A percentile compares a stretch with the other conserved stretches of the same genome.
These are phyloP conservation scores for Zootermopsis nevadensis DNA, from an alignment of 2,888 invertebrate genomes.

Conservation along the genomic window DNA sequence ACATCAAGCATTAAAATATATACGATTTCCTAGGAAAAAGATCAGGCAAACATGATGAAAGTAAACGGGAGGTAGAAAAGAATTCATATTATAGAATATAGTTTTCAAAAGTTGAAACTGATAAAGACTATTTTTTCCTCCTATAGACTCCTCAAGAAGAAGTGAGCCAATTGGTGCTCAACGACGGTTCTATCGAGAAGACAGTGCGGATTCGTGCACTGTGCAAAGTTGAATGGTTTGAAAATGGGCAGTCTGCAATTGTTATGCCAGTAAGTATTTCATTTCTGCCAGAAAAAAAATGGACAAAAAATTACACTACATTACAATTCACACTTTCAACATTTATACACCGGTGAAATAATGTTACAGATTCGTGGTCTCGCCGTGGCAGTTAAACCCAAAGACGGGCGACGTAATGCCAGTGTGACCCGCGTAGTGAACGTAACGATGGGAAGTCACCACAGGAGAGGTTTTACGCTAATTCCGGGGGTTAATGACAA, in stretches of 20 bases:
- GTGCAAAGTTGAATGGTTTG: slow-evolving; percentile 77
- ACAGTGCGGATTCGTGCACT: slow-evolving; percentile 71
- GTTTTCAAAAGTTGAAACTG: too few relatives aligned
- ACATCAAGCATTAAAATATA: too few relatives aligned
- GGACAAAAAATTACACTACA: background rate
- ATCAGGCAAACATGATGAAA: too few relatives aligned
- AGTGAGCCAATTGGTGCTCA: slow-evolving; percentile 61
- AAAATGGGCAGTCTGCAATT: slow-evolving; percentile 71
- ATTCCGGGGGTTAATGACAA: slow-evolving; percentile 74
- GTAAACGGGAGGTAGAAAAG: too few relatives aligned
- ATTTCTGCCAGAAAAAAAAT: background rate
- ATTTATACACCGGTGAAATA: background rate
- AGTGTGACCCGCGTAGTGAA: slow-evolving; percentile 68
- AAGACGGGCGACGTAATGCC: slow-evolving; percentile 65
- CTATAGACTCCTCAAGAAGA: slow-evolving; percentile 67
- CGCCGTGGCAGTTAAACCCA: slow-evolving; percentile 61
- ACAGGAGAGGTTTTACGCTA: slow-evolving; percentile 70
- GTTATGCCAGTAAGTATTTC: slow-evolving; percentile 56
- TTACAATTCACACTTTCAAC: background rate
- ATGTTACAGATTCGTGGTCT: slow-evolving; percentile 69
- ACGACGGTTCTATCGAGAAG: slow-evolving; percentile 67
- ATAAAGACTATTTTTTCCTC: slow-evolving; percentile 52
- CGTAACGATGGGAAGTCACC: slow-evolving; percentile 69
- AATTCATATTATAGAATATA: too few relatives aligned
- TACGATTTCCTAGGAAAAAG: too few relatives aligned